phyloP scores from a whole-genome alignment of 2,797 vertebrate genomes.

The Mus minutoides region DNA sequence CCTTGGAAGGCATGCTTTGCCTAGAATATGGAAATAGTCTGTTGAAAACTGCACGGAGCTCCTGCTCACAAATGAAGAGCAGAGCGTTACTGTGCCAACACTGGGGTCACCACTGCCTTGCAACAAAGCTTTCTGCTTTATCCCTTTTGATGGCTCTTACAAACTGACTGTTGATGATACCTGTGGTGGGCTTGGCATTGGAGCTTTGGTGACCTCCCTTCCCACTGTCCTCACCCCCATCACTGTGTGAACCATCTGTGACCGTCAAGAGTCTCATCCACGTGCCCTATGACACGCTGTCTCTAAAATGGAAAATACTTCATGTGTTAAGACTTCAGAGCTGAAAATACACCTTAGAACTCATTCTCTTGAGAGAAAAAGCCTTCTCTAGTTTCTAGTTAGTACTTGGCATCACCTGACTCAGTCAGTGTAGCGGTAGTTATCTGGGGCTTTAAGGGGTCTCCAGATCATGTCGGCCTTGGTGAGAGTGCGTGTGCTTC shows the following conservation, averaged over 20 bases:
- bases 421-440: accelerated
- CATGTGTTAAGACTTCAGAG: neutral
- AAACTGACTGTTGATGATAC: accelerated
- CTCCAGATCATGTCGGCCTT: neutral
- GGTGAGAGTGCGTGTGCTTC: neutral
- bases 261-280: neutral
- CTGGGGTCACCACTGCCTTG: accelerated
- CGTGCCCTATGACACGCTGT: neutral
- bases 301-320: constrained; percentile 36
- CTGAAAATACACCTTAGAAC: neutral
- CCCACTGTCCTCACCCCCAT: neutral
- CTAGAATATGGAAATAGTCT: neutral
- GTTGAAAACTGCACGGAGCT: too few relatives aligned
- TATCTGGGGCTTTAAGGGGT: neutral
- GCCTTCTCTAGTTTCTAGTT: neutral
- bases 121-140: neutral
- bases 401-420: neutral
- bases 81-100: accelerated
- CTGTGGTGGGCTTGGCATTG: neutral
- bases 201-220: neutral
- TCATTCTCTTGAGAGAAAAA: neutral
- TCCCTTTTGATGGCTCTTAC: neutral
- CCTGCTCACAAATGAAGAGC: accelerated
- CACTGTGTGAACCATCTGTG: constrained; percentile 3
- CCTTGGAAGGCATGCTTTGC: neutral